Evolutionary conservation across 2,113 vertebrate genomes (phyloP), one percentile per base, ranked within the genome.

Genomic region (Todiramphus saurophagus): DNA sequence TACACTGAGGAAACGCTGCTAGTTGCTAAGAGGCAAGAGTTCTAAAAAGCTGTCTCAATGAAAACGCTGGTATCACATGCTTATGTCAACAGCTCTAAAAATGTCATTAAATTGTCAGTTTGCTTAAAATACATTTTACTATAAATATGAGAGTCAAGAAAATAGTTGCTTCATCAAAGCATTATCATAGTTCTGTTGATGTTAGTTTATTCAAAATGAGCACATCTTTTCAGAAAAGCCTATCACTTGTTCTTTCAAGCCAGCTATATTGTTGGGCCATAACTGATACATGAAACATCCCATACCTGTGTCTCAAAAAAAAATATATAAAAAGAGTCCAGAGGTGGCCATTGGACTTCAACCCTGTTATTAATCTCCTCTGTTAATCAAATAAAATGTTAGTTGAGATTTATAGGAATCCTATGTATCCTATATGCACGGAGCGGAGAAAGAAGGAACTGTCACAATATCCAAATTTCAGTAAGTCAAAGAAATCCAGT

Each of bases 1-100:
- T 82, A 58, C 56, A 82, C 5, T 72, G 58, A 87, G 74, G 83
- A 96, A 96, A 91, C 44, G 70, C 50, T 92, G 70, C 73, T 63
- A 43, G 69, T 41, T 97, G 53, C 69, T 91, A 89, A 59, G 94
- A 97, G 20, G 70, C 67, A 78, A 33, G 30, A 94, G 46, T 70
- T 94, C 89, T 67, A 83, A 86, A 89, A 93, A 87, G 41, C 55
- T 59, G 23, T 48, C n/a, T 90, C 68, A 91, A 20, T 92, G 72
- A 93, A 91, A 91, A 85, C 63, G 41, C 59, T 94, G 53, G 8
- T 91, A 94, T 85, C 66, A 83, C 43, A 69, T 63, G 41, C 55
- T 77, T 79, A 27, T 91, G 63, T 66, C 79, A 91, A 74, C 2
- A 1, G 16, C 55, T 92, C 83, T 55, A 67, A 91, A 95, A 83